Percentiles rank a stretch among this genome's conserved stretches.
Evolutionary conservation across 92 coral and sea anemone genomes (phyloP).

Genomic region (Siderastrea siderea): DNA sequence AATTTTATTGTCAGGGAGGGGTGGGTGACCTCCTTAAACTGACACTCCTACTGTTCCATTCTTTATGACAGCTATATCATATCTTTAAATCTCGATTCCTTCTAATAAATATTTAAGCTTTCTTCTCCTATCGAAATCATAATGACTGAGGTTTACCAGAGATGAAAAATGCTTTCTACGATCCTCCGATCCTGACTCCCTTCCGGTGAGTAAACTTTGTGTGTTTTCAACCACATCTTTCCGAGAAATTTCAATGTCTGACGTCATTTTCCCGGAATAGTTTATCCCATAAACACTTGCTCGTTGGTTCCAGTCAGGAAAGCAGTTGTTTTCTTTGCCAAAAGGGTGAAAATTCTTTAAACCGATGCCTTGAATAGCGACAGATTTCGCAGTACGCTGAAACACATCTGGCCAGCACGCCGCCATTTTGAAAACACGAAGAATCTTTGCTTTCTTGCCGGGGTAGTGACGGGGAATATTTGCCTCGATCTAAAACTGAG

Average conservation of each 20-base stretch:
- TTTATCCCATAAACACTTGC: neutral
- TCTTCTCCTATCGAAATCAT: neutral
- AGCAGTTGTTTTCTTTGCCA: neutral
- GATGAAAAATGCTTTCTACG: neutral
- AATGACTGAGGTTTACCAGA: neutral
- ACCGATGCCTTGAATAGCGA: slow-evolving; percentile 2
- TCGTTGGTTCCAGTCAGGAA: neutral
- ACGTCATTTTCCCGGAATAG: slow-evolving; percentile 9
- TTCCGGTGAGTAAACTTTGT: neutral
- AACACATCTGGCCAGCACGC: neutral
- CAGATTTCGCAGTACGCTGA: neutral
- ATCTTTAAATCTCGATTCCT: neutral
- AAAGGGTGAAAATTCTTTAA: neutral
- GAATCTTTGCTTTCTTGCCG: neutral
- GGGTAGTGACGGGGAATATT: slow-evolving; percentile 24
- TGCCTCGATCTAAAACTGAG: slow-evolving; percentile 8
- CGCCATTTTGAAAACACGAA: slow-evolving; percentile 20
- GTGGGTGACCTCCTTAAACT: neutral
- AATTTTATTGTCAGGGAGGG: neutral
- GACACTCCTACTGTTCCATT: neutral
- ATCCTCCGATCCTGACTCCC: neutral
- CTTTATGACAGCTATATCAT: neutral
- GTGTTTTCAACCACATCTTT: neutral
- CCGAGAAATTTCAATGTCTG: slow-evolving; percentile 11
- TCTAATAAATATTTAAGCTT: no score